phyloP scores from a whole-genome alignment of 2,113 vertebrate genomes.

The Pelvicachromis taeniatus region DNA sequence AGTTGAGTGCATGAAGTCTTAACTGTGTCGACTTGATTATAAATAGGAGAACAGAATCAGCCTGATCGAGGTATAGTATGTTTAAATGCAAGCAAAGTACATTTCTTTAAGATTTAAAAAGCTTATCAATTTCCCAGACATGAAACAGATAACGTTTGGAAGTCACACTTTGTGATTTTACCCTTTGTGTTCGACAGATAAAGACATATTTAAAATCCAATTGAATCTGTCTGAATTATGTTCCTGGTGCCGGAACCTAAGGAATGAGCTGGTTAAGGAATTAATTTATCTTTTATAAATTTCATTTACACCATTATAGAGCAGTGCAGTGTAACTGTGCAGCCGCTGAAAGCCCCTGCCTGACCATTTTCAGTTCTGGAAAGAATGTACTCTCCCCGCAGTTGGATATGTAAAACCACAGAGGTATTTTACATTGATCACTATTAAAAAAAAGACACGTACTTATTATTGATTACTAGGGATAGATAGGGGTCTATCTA shows the following conservation, averaged over 20 bases:
- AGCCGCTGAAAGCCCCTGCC: background rate
- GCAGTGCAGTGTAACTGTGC: background rate
- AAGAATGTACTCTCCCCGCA: background rate
- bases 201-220: background rate
- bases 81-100: background rate
- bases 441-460: background rate
- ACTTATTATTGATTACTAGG: background rate
- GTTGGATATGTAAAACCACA: background rate
- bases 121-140: background rate
- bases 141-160: background rate
- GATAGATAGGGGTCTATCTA: background rate
- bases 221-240: background rate
- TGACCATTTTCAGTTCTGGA: background rate
- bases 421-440: background rate
- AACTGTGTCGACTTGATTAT: background rate
- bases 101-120: background rate
- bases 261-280: background rate
- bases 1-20: slow-evolving; percentile 10
- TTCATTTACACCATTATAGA: background rate
- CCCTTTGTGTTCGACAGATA: background rate
- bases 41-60: background rate
- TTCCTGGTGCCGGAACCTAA: background rate
- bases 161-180: background rate
- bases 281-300: background rate
- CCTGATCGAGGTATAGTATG: background rate